Conservation (phyloP, 1,140 invertebrate genomes). For the Aplysia californica region DNA sequence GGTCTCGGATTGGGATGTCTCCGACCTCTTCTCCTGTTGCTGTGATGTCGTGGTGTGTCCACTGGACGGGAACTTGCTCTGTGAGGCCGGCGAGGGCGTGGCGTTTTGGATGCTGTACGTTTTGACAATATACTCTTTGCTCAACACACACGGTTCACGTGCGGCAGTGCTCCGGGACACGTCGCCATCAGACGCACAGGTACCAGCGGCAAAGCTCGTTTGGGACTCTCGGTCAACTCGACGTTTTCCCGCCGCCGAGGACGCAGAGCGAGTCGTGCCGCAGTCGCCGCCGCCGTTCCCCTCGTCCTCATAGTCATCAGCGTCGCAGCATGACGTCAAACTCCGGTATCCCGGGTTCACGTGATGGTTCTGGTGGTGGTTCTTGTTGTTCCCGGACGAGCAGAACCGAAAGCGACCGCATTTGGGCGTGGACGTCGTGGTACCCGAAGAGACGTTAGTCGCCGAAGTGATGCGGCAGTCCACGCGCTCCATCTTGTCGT, state of each 20-base stretch:
- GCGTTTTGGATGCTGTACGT: conserved; percentile 31
- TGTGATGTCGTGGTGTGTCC: too few species aligned
- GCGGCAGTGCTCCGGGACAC: neutral
- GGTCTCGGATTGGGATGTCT: too few species aligned
- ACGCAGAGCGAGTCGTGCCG: neutral
- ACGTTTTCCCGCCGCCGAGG: neutral
- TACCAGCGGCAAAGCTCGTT: neutral
- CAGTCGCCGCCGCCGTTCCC: neutral
- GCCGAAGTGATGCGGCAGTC: neutral
- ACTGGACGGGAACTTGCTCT: conserved; percentile 17
- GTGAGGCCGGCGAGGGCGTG: conserved; percentile 17
- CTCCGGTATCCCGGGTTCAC: neutral
- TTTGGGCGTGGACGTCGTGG: neutral
- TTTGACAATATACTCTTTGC: conserved; percentile 23
- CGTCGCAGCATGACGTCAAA: neutral
- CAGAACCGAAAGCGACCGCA: neutral
- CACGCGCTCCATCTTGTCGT: neutral
- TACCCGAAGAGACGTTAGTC: neutral
- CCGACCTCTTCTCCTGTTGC: too few species aligned
- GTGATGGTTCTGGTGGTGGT: neutral
- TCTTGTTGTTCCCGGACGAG: neutral
- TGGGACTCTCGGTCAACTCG: conserved; percentile 14
- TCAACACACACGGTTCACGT: neutral
- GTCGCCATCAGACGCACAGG: neutral
- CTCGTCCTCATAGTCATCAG: neutral